Base-by-base conservation (phyloP, 2,888 invertebrate species). In the Anthrax anthrax region DNA sequence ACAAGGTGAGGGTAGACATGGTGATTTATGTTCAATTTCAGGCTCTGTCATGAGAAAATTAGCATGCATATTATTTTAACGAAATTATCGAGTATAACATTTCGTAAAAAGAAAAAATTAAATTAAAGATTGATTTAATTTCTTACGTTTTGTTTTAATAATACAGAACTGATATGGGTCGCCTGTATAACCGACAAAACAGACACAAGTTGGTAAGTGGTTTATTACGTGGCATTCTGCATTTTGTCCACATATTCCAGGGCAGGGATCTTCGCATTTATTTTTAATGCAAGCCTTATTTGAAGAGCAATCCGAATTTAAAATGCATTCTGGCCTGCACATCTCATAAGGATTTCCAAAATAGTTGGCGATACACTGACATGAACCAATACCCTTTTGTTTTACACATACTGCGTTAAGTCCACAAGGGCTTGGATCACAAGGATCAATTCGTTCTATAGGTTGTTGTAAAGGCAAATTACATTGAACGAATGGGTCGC, bases 391-490 rank as follows among this genome's bases (percentile, higher is more conserved):
- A 46, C 72, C 74, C 57, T 72, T 74, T 55, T 74, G 76, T 58
- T 76, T 77, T 57, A 71, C 73, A 60, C 88, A 89, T 52, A 74
- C 71, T 18, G 87, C 81, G 61, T 84, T 85, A 23, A 79, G 67
- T 41, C 87, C 88, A 62, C 90, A 90, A n/a, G 86, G 85, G 48
- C 78, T 78, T n/a, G 84, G 83, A 53, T 74, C 69, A 55, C 84
- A 85, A 1, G 83, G 84, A 54, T 77, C 76, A 32, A 67, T 59
- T 42, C 69, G 55, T 49, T 78, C 77, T 38, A 66, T 61, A 57
- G 58, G 60, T 60, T 51, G 53, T 6, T 57, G 50, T 40, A 63
- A 64, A 55, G 70, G 64, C 32, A 72, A 61, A 42, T 62, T 67
- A 55, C 84, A 84, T 47, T 74, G 73, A 18, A 72, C 71, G 57